These are phyloP conservation scores for Mamestra brassicae DNA, from an alignment of 2,888 invertebrate species.

Conservation along the genomic window DNA sequence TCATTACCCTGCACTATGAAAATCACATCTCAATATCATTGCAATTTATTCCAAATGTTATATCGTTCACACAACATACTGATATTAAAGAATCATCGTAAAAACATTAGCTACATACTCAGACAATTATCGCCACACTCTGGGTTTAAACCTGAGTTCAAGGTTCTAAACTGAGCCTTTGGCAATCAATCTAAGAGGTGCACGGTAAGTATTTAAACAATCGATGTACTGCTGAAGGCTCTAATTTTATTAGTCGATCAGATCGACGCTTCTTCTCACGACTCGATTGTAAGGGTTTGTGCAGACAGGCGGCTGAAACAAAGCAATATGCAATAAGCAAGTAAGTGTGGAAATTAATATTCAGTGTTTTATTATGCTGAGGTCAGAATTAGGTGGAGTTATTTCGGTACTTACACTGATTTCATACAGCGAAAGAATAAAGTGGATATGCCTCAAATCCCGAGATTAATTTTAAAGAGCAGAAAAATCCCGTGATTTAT, in stretches of 20 bases:
- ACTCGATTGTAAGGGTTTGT: constrained; percentile 35
- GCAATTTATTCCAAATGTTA: constrained; percentile 42
- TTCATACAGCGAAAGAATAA: no score
- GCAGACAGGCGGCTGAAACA: not conserved
- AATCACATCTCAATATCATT: constrained; percentile 11
- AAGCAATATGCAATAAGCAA: no score
- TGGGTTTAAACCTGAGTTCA: constrained; percentile 44
- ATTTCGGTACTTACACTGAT: no score
- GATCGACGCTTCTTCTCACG: constrained; percentile 70
- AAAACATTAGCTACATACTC: constrained; percentile 34
- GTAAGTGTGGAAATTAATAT: no score
- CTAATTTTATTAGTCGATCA: constrained; percentile 69
- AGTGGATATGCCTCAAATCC: no score
- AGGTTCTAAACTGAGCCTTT: constrained; percentile 36
- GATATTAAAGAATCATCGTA: constrained; percentile 41
- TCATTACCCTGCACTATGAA: not conserved
- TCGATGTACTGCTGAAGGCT: constrained; percentile 61
- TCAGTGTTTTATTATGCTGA: no score
- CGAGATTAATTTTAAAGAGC: no score
- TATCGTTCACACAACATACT: constrained; percentile 37
- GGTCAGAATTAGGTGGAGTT: no score
- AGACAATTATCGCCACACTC: constrained; percentile 20
- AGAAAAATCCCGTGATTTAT: no score
- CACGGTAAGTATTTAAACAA: constrained; percentile 60
- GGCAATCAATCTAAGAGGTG: constrained; percentile 48